phyloP scores from a whole-genome alignment of 92 coral and sea anemone species.

The Paramuricea clavata region DNA sequence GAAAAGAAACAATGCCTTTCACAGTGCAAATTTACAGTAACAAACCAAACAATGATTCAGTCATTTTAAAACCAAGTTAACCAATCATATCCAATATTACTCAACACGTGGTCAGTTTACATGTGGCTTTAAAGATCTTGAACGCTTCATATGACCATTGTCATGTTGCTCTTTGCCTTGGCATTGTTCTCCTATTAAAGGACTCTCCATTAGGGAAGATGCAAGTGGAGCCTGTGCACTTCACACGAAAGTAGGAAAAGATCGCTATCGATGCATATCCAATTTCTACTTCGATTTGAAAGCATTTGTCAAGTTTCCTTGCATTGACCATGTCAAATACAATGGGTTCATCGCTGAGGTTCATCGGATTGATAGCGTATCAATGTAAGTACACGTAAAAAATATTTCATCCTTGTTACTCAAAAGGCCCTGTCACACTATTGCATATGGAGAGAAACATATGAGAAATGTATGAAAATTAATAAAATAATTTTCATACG shows the following conservation, averaged over 20 bases:
- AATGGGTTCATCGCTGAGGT: background rate
- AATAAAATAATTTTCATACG: too few species aligned
- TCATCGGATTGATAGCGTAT: background rate
- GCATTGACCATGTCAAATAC: background rate
- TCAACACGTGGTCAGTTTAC: too few species aligned
- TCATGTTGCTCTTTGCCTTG: too few species aligned
- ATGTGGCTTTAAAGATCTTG: background rate
- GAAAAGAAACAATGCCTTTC: too few species aligned
- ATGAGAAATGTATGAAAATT: too few species aligned
- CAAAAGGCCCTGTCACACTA: too few species aligned
- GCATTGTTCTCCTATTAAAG: slow-evolving; percentile 4
- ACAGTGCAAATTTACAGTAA: too few species aligned
- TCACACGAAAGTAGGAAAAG: background rate
- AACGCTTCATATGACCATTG: background rate
- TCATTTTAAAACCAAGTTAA: too few species aligned
- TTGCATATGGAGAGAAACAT: too few species aligned
- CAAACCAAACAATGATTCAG: too few species aligned
- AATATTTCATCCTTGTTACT: too few species aligned
- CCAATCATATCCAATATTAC: too few species aligned
- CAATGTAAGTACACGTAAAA: slow-evolving; percentile 23
- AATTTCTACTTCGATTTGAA: slow-evolving; percentile 15
- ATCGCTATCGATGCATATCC: background rate
- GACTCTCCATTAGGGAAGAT: background rate
- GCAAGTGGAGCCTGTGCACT: background rate
- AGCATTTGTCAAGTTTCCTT: background rate